phyloP scores from a whole-genome alignment of 1,140 invertebrate genomes.

The Ostrea edulis region DNA sequence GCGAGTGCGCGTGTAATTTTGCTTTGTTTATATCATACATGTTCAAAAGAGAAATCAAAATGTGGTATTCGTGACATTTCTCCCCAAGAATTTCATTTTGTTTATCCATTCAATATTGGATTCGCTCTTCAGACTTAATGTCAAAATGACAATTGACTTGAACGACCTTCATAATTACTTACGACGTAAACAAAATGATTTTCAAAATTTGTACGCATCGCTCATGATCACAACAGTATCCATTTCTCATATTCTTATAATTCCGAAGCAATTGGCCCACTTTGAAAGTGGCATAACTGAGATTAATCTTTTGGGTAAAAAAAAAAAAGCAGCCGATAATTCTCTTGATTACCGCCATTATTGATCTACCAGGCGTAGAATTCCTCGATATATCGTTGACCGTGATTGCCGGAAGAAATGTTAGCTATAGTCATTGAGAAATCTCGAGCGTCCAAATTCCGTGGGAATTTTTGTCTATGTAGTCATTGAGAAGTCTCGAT shows the following conservation, averaged over 20 bases:
- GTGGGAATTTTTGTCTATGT: neutral
- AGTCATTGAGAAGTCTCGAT: too few species aligned
- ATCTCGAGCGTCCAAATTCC: neutral
- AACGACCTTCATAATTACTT: neutral
- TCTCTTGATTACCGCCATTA: constrained; percentile 7
- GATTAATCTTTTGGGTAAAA: constrained; percentile 28
- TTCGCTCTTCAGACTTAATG: neutral
- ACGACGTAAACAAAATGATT: neutral
- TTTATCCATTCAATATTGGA: neutral
- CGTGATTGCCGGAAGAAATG: constrained; percentile 15
- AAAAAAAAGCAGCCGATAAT: constrained; percentile 28
- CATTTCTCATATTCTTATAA: neutral
- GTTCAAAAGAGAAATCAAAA: neutral
- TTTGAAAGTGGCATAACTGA: neutral
- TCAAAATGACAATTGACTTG: neutral
- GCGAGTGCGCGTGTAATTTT: neutral
- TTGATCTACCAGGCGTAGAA: neutral
- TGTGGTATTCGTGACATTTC: neutral
- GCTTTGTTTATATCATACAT: neutral
- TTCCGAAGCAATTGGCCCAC: neutral
- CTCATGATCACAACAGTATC: neutral
- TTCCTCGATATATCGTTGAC: neutral
- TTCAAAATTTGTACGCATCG: neutral
- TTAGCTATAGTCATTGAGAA: neutral
- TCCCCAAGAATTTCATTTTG: neutral